Evolutionary conservation across 2,797 vertebrate species (phyloP), one percentile per base, ranked within the genome.

Genomic region (Rhynchonycteris naso): DNA sequence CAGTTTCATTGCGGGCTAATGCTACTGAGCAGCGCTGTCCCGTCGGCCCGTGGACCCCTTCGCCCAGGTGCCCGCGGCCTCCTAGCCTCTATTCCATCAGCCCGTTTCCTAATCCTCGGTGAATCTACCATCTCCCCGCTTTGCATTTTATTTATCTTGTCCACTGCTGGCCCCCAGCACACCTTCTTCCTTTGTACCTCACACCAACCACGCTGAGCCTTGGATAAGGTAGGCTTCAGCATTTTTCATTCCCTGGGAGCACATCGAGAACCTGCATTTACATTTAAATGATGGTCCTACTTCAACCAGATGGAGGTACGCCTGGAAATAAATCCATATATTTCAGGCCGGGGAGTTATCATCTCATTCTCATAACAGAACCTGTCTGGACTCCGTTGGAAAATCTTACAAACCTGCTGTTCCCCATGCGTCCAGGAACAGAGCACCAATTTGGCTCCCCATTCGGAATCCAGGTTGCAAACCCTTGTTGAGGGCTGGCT

Each of bases 211-310:
- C 1, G 22, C 74, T 18, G 22, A 35, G 18, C 21, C 9, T 47
- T 22, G 15, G 52, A 18, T 14, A 5, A 1, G 12, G 9, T 10
- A 16, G 12, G 52, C 66, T 43, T 33, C 18, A 4, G 21, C 24
- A 56, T 78, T 82, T 88, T 82, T 80, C 79, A 58, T 47, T 54
- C 63, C 54, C 28, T 10, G 18, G 61, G 75, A 82, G 26, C 15
- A 50, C 30, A 43, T 24, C 78, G 85, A 69, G 65, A 83, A 88
- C n/a, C 52, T 22, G 61, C 66, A 76, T 84, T 95, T 84, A 88
- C 92, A 92, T 94, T 92, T 93, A 96, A 80, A 95, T 95, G 72
- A 92, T 90, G 83, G 82, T 26, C 71, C 65, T 69, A 24, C 89
- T 92, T 94, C 78, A 75, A 26, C 78, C 30, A 66, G 74, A 75